Evolutionary conservation across 2,113 vertebrate genomes (phyloP), one percentile per base, ranked within the genome.

Genomic region (Cottus gobio): DNA sequence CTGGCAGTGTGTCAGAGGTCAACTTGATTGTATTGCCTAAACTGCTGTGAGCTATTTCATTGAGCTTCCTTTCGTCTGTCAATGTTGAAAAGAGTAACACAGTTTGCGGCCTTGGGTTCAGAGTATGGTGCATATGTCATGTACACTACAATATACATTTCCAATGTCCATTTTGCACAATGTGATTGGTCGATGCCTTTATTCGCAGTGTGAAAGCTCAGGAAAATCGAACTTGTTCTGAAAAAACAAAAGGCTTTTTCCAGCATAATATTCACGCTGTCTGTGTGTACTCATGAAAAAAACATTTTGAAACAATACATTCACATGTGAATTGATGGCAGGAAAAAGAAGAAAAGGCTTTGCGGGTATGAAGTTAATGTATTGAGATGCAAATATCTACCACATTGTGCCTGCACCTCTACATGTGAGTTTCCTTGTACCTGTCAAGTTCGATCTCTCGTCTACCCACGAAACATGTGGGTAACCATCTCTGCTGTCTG

Each of bases 361-460:
- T 56, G 10, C 1, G 26, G 20, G 26, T 13, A 26, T 37, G 36
- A 68, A 36, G 26, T 46, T 31, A 22, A 71, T 57, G 57, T 7
- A 7, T 16, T 20, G 4, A 62, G 39, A 62, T 69, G 63, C 16
- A 66, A 62, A 77, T 7, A 42, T 15, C 24, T 22, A 28, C 39
- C 37, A 28, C 50, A 44, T 1, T 7, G 24, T 18, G 28, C 13
- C 18, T 37, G 7, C 37, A 34, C 54, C 37, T 36, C 67, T 54
- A 28, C 18, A 22, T 66, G 31, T 37, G 44, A 74, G 24, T 50
- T 63, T 37, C 13, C 22, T 28, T 70, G 79, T 52, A 57, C 36
- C 58, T 78, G 42, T 82, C 74, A 69, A 18, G 22, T 62, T 22
- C 10, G 42, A 66, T 79, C 18, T 64, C 7, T 6, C 8, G 9